phyloP scores from a whole-genome alignment of 2,113 vertebrate species.

The Semnopithecus entellus region DNA sequence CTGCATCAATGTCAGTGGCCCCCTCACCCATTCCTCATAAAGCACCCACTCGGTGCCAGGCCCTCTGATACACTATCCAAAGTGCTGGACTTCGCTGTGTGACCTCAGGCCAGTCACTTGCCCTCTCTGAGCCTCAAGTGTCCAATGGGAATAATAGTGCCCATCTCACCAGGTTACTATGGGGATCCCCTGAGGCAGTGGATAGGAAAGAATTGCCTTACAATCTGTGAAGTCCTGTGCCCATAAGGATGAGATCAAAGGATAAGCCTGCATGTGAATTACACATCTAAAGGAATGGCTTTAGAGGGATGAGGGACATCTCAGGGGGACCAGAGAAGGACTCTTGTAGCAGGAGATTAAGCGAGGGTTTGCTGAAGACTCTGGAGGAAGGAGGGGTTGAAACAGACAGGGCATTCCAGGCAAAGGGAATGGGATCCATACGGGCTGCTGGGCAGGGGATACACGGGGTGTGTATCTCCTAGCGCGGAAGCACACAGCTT shows the following conservation, averaged over 20 bases:
- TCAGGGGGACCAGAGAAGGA: neutral
- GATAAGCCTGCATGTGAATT: rapidly evolving
- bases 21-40: neutral
- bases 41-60: neutral
- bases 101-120: neutral
- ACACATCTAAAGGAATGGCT: rapidly evolving
- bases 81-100: neutral
- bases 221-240: neutral
- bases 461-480: rapidly evolving
- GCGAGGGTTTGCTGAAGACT: rapidly evolving
- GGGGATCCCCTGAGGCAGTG: neutral
- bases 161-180: neutral
- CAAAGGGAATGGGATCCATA: rapidly evolving
- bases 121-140: neutral
- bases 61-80: neutral
- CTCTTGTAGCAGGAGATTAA: rapidly evolving
- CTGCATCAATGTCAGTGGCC: rapidly evolving
- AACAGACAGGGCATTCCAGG: neutral
- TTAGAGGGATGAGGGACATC: rapidly evolving
- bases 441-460: neutral
- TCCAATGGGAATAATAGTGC: neutral
- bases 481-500: rapidly evolving
- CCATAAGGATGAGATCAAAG: rapidly evolving
- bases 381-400: rapidly evolving
- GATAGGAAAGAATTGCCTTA: neutral